These are phyloP conservation scores for Hylomyscus alleni DNA, from an alignment of 2,797 vertebrate species.

Conservation along the genomic window DNA sequence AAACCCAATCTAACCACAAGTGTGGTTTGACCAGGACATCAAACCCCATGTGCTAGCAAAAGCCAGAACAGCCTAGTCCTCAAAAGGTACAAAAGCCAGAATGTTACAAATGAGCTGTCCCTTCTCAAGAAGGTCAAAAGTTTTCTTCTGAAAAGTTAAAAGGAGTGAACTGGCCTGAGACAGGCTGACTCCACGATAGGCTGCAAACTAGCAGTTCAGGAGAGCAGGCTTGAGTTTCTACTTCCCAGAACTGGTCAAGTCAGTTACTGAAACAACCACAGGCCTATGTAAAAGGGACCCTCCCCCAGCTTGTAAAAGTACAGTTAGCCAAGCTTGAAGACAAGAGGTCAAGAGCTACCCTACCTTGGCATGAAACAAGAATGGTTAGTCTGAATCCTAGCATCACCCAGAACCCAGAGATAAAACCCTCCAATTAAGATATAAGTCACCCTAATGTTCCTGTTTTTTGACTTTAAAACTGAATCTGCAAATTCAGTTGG, in stretches of 20 bases:
- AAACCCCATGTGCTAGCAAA: neutral
- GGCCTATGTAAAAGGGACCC: neutral
- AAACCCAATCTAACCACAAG: conserved; percentile 37
- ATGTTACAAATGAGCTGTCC: neutral
- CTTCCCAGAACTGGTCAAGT: neutral
- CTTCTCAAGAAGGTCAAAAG: neutral
- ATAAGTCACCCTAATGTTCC: neutral
- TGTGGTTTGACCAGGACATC: neutral
- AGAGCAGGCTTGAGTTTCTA: neutral
- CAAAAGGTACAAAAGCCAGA: neutral
- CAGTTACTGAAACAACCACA: neutral
- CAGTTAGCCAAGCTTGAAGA: neutral
- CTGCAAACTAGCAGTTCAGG: neutral
- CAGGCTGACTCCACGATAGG: neutral
- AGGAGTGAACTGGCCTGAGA: neutral
- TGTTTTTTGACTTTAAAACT: neutral
- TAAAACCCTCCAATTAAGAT: neutral
- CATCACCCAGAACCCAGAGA: neutral
- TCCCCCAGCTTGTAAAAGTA: neutral
- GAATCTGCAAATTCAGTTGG: neutral
- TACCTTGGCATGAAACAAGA: neutral
- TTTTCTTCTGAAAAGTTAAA: neutral
- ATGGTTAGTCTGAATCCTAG: neutral
- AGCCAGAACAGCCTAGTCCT: neutral
- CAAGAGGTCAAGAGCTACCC: neutral